Conservation (phyloP, 2,113 vertebrate genomes). For the Dolichallabes microphthalmus region DNA sequence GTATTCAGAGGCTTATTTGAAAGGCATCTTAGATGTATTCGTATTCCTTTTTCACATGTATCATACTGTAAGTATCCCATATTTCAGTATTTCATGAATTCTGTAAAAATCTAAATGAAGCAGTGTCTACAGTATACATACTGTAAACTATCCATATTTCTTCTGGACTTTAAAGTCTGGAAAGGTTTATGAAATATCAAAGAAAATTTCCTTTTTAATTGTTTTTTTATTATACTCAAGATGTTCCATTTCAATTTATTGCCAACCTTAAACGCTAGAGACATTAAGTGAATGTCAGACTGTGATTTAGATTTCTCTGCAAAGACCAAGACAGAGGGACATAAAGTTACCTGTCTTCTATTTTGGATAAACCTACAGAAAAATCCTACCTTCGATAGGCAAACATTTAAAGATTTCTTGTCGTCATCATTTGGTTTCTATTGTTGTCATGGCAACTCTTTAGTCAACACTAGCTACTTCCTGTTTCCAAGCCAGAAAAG, state of each 20-base stretch:
- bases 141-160: neutral
- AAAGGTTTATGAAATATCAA: neutral
- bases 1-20: neutral
- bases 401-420: neutral
- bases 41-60: neutral
- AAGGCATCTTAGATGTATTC: neutral
- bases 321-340: neutral
- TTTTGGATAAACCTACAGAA: neutral
- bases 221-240: neutral
- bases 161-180: neutral
- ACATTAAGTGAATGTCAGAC: too few relatives aligned
- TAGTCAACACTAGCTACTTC: neutral
- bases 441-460: neutral
- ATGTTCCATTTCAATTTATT: neutral
- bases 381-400: neutral
- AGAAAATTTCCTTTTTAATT: neutral
- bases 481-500: neutral
- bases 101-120: neutral
- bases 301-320: neutral
- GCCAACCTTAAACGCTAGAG: neutral
- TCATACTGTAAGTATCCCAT: neutral
- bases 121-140: neutral
- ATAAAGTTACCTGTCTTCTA: neutral
- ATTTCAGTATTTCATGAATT: neutral
- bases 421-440: neutral